Conservation (phyloP, 2,888 invertebrate species). For the Tanytarsus gracilentus region DNA sequence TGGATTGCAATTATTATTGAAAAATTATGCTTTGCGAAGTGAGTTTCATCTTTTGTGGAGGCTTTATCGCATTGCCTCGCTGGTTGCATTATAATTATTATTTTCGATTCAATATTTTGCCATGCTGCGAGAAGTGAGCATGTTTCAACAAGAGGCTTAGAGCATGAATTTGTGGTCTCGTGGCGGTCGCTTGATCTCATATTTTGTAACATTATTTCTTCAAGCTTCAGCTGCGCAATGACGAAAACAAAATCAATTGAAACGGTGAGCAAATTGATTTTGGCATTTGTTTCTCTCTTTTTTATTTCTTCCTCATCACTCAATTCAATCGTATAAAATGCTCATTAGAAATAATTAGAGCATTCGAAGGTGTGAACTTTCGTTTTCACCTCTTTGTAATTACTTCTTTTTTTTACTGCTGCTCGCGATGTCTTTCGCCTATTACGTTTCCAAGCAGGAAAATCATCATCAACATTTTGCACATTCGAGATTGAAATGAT, state of each 20-base stretch:
- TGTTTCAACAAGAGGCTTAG: no score
- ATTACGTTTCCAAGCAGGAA: no score
- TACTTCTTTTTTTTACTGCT: no score
- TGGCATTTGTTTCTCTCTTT: neutral
- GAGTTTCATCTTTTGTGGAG: conserved; percentile 11
- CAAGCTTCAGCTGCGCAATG: no score
- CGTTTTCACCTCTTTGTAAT: no score
- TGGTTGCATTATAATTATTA: conserved; percentile 27
- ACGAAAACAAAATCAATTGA: neutral
- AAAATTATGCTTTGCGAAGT: conserved; percentile 24
- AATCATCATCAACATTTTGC: no score
- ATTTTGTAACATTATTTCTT: no score
- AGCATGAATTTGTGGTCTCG: conserved; percentile 20
- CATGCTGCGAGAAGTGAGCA: neutral
- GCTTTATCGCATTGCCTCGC: conserved; percentile 6
- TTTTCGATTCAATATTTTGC: no score
- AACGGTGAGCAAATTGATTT: neutral
- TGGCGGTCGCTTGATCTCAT: conserved; percentile 17
- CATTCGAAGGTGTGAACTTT: conserved; percentile 28
- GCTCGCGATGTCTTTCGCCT: no score
- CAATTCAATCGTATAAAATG: neutral
- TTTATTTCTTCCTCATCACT: neutral
- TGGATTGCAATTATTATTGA: conserved; percentile 27
- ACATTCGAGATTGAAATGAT: no score
- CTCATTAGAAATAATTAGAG: conserved; percentile 16